A percentile compares a stretch with the other conserved stretches of the same genome.
Evolutionary conservation across 2,888 invertebrate genomes (phyloP).

Genomic region (Hoplodrina blanda): DNA sequence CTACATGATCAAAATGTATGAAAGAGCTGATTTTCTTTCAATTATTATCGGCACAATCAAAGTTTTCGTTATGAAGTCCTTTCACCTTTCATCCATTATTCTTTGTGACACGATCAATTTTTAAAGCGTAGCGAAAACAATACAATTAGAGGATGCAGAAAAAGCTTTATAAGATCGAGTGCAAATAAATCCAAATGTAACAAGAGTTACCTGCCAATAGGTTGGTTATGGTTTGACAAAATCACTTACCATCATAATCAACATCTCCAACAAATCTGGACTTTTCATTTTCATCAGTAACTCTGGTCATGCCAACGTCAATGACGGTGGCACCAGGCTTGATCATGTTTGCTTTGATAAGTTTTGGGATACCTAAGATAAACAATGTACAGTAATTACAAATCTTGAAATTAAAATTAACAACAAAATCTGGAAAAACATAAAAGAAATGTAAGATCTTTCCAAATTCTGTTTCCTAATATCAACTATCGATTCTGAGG

Average conservation of each 20-base stretch:
- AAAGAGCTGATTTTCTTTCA: too few relatives aligned
- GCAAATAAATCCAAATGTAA: neutral
- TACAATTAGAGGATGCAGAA: neutral
- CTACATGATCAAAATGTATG: too few relatives aligned
- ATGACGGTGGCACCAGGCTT: constrained; percentile 97
- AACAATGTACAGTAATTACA: neutral
- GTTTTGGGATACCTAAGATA: constrained; percentile 92
- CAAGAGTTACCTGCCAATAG: too few relatives aligned
- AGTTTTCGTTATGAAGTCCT: too few relatives aligned
- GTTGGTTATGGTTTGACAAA: too few relatives aligned
- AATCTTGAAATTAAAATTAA: neutral
- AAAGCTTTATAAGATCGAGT: neutral
- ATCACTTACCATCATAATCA: constrained; percentile 93
- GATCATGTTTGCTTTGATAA: constrained; percentile 96
- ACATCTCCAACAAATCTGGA: constrained; percentile 96
- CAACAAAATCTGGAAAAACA: neutral
- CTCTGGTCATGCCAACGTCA: constrained; percentile 96
- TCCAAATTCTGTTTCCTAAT: neutral
- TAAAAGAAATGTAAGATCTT: neutral
- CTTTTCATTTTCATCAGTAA: constrained; percentile 92
- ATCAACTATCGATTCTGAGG: too few relatives aligned
- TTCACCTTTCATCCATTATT: neutral
- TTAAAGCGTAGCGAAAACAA: neutral
- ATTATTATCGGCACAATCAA: too few relatives aligned
- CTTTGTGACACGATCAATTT: neutral